phyloP scores from a whole-genome alignment of 2,797 vertebrate species.

The Chromis chromis region DNA sequence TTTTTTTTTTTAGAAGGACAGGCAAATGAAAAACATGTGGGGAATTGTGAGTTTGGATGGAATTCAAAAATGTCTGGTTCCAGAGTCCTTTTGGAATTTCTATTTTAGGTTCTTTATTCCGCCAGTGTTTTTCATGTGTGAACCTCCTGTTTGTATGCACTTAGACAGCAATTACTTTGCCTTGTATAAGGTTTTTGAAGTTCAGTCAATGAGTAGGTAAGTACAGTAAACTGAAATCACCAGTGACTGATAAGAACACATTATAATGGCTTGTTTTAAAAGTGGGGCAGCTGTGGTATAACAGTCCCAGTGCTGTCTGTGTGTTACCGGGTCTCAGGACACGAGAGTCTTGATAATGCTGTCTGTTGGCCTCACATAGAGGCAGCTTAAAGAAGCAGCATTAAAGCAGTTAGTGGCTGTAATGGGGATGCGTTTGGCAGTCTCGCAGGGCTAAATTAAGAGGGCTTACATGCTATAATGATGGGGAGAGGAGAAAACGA shows the following conservation, averaged over 20 bases:
- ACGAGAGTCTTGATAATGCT: conserved; percentile 37
- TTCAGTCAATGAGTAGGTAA: conserved; percentile 44
- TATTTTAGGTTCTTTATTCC: conserved; percentile 68
- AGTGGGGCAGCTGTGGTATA: conserved; percentile 30
- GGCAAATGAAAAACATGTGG: conserved; percentile 83
- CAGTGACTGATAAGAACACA: conserved; percentile 29
- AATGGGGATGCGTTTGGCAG: conserved; percentile 70
- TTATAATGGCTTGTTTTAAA: conserved; percentile 32
- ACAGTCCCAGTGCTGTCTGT: conserved; percentile 25
- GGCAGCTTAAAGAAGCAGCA: conserved; percentile 60
- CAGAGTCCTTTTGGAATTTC: conserved; percentile 74
- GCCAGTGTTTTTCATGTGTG: conserved; percentile 58
- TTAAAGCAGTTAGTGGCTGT: conserved; percentile 72
- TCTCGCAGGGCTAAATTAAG: conserved; percentile 74
- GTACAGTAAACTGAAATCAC: conserved; percentile 27
- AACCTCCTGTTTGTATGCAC: conserved; percentile 38
- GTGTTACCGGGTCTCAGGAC: conserved; percentile 41
- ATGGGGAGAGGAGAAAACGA: conserved; percentile 60
- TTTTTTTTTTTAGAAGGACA: conserved; percentile 47
- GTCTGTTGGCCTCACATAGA: conserved; percentile 45
- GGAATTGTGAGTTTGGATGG: conserved; percentile 70
- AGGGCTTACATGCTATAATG: conserved; percentile 73
- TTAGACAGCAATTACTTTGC: conserved; percentile 44
- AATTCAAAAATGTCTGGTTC: conserved; percentile 72
- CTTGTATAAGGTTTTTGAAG: conserved; percentile 37